Evolutionary conservation across 2,113 vertebrate species (phyloP).

Genomic region (Sporophila hypoxantha): DNA sequence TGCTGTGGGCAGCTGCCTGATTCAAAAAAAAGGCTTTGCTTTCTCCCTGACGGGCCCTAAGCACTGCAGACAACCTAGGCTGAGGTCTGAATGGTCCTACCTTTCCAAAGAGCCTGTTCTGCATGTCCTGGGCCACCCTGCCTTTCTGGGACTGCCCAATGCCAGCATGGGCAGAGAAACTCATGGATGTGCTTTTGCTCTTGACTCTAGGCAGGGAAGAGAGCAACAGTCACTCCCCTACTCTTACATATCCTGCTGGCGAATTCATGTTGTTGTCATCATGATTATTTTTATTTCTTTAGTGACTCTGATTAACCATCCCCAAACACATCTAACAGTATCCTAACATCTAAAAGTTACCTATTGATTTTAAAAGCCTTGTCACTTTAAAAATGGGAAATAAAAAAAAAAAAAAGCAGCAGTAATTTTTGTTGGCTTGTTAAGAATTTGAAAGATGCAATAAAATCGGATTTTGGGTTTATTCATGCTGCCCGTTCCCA

Average conservation of each 20-base stretch:
- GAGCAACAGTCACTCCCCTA: background rate
- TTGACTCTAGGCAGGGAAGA: background rate
- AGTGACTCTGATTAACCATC: background rate
- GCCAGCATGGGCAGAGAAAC: background rate
- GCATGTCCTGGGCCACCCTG: background rate
- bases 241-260: background rate
- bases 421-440: constrained; percentile 20
- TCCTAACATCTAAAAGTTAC: background rate
- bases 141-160: background rate
- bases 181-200: background rate
- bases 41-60: background rate
- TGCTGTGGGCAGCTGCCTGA: background rate
- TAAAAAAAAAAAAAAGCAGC: background rate
- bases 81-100: background rate
- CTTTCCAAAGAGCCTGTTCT: background rate
- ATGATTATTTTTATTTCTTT: background rate
- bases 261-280: background rate
- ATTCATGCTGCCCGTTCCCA: background rate
- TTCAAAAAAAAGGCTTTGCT: background rate
- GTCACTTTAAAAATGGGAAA: background rate
- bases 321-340: background rate
- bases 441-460: constrained; percentile 47
- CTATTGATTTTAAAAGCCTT: background rate
- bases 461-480: constrained; percentile 35
- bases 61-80: background rate